Base-by-base conservation (phyloP, 2,888 invertebrate species). In the Orthosia incerta region DNA sequence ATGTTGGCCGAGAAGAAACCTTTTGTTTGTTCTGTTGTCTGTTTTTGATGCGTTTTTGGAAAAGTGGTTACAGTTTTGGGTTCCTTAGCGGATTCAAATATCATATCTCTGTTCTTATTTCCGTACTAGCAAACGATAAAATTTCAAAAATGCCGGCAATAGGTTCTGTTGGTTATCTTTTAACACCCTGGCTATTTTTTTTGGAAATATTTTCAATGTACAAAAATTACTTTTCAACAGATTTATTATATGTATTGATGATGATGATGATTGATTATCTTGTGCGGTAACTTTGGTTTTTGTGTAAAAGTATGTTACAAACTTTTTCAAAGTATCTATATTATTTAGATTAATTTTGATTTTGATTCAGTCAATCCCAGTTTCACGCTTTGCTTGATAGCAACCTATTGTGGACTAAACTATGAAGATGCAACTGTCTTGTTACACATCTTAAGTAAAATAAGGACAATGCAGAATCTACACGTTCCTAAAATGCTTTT, bases 1-100 rank as follows among this genome's bases (percentile, higher is more conserved):
- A 83, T 79, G 61, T 82, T 82, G 65, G 72, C 9, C 18, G 66
- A 66, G 63, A 60, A 69, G 59, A n/a, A 71, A 56, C 26, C n/a
- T 31, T 67, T 82, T 82, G 70, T 83, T 80, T 80, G 71, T 20
- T 60, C 20, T 46, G 12, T 57, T 56, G 60, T 72, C 62, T 75
- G 51, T 51, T 82, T 79, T 66, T 69, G 50, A 68, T 55, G 20
- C 68, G 63, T 31, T 69, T 71, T 70, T 63, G n/a, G 26, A 55
- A 63, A 56, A 55, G 0, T 53, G 39, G 26, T 31, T n/a, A 7
- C 12, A 26, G 61, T 71, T 23, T 20, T 31, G 23, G 9, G 2
- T 53, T 2, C 26, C 16, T 46, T 45, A 20, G 46, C 15, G 9
- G 39, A 39, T 39, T 39, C 39, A 39, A 9, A 39, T 39, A 39